These are phyloP conservation scores for Podocnemis expansa DNA, from an alignment of 2,113 vertebrate species.

Conservation along the genomic window DNA sequence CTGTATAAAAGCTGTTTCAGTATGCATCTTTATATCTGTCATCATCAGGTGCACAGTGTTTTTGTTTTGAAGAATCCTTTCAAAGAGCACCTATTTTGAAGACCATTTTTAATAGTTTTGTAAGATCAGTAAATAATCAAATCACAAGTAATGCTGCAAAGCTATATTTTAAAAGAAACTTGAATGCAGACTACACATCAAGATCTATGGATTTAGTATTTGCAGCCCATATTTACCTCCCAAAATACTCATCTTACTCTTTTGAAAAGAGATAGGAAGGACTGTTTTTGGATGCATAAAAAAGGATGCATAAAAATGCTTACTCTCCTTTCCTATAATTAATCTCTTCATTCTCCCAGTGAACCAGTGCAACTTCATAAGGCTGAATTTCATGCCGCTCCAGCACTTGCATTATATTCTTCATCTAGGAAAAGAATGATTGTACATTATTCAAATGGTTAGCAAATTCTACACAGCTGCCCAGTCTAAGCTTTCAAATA, in stretches of 20 bases:
- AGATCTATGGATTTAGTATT: neutral
- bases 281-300: neutral
- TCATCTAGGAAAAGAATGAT: constrained; percentile 79
- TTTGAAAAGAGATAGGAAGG: neutral
- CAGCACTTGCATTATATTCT: constrained; percentile 85
- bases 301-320: constrained; percentile 50
- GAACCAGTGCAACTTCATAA: constrained; percentile 93
- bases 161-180: neutral
- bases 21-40: neutral
- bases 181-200: neutral
- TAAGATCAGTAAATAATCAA: neutral
- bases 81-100: too few relatives aligned
- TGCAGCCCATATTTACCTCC: neutral
- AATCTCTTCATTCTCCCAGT: constrained; percentile 98
- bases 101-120: neutral
- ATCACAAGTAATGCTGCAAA: neutral
- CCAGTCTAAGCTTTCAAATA: neutral
- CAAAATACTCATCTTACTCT: neutral
- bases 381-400: constrained; percentile 95
- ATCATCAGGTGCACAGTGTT: neutral
- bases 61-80: neutral
- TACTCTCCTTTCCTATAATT: constrained; percentile 91
- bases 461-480: neutral
- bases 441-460: neutral
- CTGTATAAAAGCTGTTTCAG: neutral